Evolutionary conservation across 2,113 vertebrate genomes (phyloP).

Genomic region (Erinaceus europaeus): DNA sequence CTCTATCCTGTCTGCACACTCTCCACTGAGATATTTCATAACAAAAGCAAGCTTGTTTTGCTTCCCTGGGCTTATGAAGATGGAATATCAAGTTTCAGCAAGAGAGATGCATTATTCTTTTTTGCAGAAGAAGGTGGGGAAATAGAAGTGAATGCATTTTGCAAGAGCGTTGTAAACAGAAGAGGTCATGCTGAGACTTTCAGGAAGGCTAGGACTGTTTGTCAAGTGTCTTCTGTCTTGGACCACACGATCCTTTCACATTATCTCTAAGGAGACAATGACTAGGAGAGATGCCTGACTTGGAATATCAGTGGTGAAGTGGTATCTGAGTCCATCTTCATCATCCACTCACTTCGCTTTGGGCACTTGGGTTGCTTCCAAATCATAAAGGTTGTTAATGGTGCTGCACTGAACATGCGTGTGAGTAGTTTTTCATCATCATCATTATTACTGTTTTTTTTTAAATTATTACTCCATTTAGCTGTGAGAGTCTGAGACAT

Average conservation of each 20-base stretch:
- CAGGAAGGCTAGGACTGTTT: neutral
- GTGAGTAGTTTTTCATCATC: too few relatives aligned
- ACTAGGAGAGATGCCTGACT: neutral
- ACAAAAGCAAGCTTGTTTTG: slow-evolving; percentile 20
- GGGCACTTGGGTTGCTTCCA: too few relatives aligned
- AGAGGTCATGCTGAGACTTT: neutral
- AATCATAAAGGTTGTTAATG: too few relatives aligned
- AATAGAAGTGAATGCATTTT: neutral
- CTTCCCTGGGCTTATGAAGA: neutral
- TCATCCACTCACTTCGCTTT: too few relatives aligned
- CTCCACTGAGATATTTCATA: neutral
- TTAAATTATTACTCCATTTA: neutral
- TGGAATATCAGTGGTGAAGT: neutral
- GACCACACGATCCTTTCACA: neutral
- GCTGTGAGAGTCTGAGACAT: neutral
- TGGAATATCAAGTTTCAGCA: neutral
- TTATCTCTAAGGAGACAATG: neutral
- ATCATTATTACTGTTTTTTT: too few relatives aligned
- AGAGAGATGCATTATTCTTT: neutral
- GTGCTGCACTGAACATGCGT: too few relatives aligned
- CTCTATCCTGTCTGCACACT: neutral
- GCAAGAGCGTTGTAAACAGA: neutral
- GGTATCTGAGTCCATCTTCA: neutral
- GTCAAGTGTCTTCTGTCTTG: neutral
- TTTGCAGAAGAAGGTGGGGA: neutral